These are phyloP conservation scores for Pipistrellus nathusii DNA, from an alignment of 2,797 vertebrate genomes.

Conservation along the genomic window DNA sequence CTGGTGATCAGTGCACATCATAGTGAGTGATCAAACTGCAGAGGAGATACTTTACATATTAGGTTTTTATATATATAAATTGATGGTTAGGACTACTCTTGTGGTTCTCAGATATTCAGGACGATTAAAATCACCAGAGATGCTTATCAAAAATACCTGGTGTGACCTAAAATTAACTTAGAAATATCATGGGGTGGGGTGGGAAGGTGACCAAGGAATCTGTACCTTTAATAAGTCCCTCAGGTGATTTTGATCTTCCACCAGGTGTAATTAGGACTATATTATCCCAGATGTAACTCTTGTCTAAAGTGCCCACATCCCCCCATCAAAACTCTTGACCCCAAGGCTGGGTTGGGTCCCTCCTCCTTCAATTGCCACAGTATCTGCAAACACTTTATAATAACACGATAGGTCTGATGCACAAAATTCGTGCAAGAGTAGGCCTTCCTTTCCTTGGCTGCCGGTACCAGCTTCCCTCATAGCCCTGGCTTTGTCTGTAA, in stretches of 20 bases:
- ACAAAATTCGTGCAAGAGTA: too few species aligned
- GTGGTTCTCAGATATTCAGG: background rate
- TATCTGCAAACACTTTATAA: background rate
- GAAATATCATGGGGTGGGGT: background rate
- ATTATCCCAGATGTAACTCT: background rate
- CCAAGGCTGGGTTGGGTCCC: background rate
- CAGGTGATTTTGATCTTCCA: background rate
- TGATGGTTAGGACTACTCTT: background rate
- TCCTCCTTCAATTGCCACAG: background rate
- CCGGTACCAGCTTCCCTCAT: too few species aligned
- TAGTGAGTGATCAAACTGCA: too few species aligned
- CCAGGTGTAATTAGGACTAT: background rate
- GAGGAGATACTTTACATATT: too few species aligned
- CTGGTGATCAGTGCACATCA: too few species aligned
- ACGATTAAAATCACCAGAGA: background rate
- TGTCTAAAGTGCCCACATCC: background rate
- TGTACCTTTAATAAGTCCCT: background rate
- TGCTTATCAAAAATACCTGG: background rate
- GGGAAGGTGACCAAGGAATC: background rate
- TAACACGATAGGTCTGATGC: background rate
- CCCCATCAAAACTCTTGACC: background rate
- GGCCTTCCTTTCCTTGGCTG: too few species aligned
- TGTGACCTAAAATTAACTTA: background rate
- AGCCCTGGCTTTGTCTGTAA: fast-evolving
- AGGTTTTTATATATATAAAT: background rate